Percentiles rank a stretch among this genome's conserved stretches.
phyloP scores from a whole-genome alignment of 2,888 invertebrate genomes.

The Stictocephala bisonia region DNA sequence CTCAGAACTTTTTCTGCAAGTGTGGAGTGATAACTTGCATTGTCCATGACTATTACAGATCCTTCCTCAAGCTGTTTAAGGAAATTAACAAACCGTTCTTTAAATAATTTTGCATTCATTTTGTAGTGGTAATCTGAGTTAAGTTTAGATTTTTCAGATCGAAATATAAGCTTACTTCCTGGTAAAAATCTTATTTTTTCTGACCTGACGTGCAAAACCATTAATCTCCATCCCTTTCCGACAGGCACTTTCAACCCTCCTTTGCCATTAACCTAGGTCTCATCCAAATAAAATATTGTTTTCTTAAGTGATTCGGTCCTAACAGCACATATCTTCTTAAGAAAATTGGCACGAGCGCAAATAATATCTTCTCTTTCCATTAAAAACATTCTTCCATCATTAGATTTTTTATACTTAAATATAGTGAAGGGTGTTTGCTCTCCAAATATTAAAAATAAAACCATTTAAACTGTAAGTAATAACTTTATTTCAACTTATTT shows the following conservation, averaged over 20 bases:
- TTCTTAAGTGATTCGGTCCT: neutral
- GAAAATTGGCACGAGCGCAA: neutral
- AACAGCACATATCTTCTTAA: constrained; percentile 1
- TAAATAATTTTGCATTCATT: constrained; percentile 3
- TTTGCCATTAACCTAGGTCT: constrained; percentile 32
- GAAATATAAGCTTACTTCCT: neutral
- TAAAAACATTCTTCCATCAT: constrained; percentile 16
- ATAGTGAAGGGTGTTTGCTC: too few relatives aligned
- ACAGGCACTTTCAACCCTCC: constrained; percentile 14
- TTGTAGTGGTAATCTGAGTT: neutral
- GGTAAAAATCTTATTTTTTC: neutral
- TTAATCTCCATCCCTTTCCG: constrained; percentile 17
- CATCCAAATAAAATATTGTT: constrained; percentile 15
- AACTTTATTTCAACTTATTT: neutral
- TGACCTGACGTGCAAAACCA: constrained; percentile 21
- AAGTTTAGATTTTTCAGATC: neutral
- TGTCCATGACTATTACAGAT: constrained; percentile 44
- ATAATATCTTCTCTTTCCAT: constrained; percentile 16
- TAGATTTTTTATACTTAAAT: constrained; percentile 25
- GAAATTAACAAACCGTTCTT: constrained; percentile 23
- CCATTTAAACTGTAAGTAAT: too few relatives aligned
- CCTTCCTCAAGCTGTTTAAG: neutral
- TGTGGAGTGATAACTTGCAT: constrained; percentile 40
- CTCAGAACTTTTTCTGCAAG: neutral
- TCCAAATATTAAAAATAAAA: too few relatives aligned